Conservation (phyloP, 2,888 invertebrate genomes). For the Liopterus haemorrhoidalis region DNA sequence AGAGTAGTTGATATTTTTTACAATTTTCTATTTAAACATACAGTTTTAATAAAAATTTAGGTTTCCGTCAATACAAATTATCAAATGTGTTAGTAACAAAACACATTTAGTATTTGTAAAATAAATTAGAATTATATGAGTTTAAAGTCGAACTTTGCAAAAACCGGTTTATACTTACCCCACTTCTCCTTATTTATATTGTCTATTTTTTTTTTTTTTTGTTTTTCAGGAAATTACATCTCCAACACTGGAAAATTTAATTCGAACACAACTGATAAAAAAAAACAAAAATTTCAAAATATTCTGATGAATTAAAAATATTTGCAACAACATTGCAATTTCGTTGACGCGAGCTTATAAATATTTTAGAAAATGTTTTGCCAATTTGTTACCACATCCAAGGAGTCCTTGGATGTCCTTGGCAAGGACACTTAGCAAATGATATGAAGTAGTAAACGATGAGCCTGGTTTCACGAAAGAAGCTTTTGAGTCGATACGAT, state of each 20-base stretch:
- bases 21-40: neutral
- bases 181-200: neutral
- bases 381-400: constrained; percentile 4
- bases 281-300: no score
- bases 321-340: constrained; percentile 9
- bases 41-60: neutral
- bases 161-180: neutral
- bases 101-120: neutral
- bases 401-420: no score
- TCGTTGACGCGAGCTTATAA: constrained; percentile 6
- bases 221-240: no score
- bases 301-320: constrained; percentile 3
- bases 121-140: neutral
- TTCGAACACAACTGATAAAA: no score
- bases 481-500: neutral
- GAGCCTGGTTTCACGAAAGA: constrained; percentile 6
- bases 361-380: constrained; percentile 5
- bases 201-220: no score
- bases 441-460: constrained; percentile 5
- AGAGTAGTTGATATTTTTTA: neutral
- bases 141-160: neutral
- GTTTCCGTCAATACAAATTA: neutral
- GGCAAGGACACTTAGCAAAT: constrained; percentile 3
- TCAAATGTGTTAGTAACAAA: neutral
- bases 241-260: no score